These are phyloP conservation scores for Tridacna gigas DNA, from an alignment of 2,888 invertebrate species.

Conservation along the genomic window DNA sequence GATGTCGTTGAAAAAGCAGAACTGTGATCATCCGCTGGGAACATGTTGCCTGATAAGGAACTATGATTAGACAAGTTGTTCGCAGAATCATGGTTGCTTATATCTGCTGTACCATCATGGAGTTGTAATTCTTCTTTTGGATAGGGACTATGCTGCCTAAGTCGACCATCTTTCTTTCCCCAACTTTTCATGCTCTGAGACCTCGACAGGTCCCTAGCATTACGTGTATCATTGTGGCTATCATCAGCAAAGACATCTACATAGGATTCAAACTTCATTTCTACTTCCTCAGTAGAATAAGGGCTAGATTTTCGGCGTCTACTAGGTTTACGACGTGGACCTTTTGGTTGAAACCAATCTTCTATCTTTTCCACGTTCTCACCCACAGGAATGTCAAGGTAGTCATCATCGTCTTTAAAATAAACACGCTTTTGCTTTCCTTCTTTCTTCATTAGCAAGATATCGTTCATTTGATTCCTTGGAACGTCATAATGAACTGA, in stretches of 20 bases:
- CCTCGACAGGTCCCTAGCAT: neutral
- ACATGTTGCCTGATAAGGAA: neutral
- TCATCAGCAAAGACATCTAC: neutral
- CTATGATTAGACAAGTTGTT: neutral
- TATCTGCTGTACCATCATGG: neutral
- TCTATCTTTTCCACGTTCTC: too few relatives aligned
- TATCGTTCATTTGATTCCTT: constrained; percentile 36
- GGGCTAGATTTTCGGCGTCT: constrained; percentile 17
- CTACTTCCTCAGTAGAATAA: constrained; percentile 9
- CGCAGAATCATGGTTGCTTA: neutral
- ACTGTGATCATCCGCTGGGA: neutral
- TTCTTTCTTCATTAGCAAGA: constrained; percentile 17
- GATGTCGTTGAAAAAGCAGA: constrained; percentile 3
- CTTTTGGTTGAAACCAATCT: neutral
- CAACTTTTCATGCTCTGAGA: neutral
- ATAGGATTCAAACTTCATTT: constrained; percentile 6
- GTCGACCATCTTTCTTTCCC: neutral
- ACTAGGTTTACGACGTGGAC: neutral
- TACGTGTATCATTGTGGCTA: neutral
- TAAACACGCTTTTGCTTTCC: constrained; percentile 8
- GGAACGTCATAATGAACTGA: constrained; percentile 47
- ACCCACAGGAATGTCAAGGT: neutral
- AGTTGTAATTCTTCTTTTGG: neutral
- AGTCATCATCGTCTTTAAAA: constrained; percentile 15
- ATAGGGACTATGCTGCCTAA: neutral